Percentiles rank a stretch among this genome's conserved stretches.
phyloP scores from a whole-genome alignment of 2,113 vertebrate genomes.

The Dendropsophus ebraccatus region DNA sequence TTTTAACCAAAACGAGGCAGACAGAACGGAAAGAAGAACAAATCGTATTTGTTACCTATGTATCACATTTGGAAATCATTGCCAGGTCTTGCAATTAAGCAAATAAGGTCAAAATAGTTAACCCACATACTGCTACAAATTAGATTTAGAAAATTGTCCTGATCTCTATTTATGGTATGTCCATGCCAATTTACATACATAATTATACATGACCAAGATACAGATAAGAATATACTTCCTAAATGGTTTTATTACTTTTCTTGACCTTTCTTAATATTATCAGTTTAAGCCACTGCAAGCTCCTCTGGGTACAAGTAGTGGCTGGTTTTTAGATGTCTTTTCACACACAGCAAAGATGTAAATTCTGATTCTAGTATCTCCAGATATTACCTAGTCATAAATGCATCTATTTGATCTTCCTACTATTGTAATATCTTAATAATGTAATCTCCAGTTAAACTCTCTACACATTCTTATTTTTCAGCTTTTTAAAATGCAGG shows the following conservation, averaged over 20 bases:
- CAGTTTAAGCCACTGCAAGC: background rate
- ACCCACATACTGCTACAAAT: constrained; percentile 9
- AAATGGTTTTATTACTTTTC: constrained; percentile 12
- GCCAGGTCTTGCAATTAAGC: constrained; percentile 3
- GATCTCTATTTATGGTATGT: constrained; percentile 31
- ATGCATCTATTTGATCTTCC: background rate
- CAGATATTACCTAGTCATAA: background rate
- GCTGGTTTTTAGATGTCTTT: background rate
- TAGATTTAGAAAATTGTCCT: constrained; percentile 8
- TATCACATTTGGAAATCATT: constrained; percentile 16
- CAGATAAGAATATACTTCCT: constrained; percentile 2
- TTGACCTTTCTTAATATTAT: constrained; percentile 5
- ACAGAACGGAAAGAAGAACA: background rate
- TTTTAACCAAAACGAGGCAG: background rate
- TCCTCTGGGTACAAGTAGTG: background rate
- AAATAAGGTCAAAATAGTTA: constrained; percentile 25
- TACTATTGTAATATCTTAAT: background rate
- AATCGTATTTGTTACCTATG: constrained; percentile 5
- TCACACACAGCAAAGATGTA: background rate
- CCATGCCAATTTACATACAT: constrained; percentile 13
- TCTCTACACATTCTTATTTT: background rate
- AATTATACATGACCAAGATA: constrained; percentile 25
- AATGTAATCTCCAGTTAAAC: background rate
- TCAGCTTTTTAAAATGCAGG: too few relatives aligned
- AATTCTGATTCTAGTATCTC: background rate